phyloP scores from a whole-genome alignment of 2,113 vertebrate species.

The Poecile atricapillus region DNA sequence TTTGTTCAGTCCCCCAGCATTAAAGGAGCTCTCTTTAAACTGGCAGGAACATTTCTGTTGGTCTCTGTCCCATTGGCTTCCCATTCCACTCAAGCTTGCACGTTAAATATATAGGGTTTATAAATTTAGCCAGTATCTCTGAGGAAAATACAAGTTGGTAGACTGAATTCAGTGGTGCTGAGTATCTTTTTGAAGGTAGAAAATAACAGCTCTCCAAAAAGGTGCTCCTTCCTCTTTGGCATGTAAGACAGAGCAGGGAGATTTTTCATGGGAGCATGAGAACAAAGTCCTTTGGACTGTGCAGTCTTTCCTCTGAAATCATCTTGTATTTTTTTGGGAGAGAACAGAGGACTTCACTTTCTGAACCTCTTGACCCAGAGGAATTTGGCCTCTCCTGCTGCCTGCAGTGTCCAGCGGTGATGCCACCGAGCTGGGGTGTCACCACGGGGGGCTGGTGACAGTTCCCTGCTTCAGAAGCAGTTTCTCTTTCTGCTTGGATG shows the following conservation, averaged over 20 bases:
- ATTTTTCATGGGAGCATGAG: not conserved
- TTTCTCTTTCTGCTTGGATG: not conserved
- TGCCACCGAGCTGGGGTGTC: not conserved
- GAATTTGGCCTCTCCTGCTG: not conserved
- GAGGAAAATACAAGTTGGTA: not conserved
- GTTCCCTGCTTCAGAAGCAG: not conserved
- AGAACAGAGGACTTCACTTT: not conserved
- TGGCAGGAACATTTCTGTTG: not conserved
- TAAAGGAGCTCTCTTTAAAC: not conserved
- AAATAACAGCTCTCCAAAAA: not conserved
- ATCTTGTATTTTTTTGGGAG: not conserved
- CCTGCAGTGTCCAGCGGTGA: accelerated
- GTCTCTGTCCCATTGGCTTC: not conserved
- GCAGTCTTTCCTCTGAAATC: not conserved
- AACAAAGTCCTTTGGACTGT: not conserved
- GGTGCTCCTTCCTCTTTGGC: not conserved
- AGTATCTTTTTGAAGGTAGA: not conserved
- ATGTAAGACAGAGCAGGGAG: not conserved
- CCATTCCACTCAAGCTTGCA: not conserved
- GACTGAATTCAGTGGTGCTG: not conserved
- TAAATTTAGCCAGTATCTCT: not conserved
- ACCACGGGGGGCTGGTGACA: not conserved
- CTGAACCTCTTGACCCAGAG: not conserved
- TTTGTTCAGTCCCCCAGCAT: not conserved
- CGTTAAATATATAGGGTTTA: not conserved